Conservation (phyloP, 2,113 vertebrate species). For the Protobothrops mucrosquamatus region DNA sequence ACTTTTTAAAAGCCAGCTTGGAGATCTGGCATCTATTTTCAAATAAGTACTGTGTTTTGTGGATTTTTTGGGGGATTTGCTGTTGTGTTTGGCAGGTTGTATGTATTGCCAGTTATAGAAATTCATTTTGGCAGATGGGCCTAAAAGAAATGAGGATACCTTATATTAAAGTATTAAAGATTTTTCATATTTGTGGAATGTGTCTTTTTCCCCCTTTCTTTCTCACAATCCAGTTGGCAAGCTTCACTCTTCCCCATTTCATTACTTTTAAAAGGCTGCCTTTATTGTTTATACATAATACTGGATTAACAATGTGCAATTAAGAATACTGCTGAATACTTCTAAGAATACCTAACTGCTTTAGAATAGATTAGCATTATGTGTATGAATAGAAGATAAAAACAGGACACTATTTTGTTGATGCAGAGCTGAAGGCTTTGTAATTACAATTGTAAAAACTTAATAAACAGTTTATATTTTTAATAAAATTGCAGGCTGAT, state of each 20-base stretch:
- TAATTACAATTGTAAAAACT: constrained; percentile 32
- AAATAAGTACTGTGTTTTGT: not conserved
- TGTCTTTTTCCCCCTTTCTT: not conserved
- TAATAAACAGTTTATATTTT: constrained; percentile 31
- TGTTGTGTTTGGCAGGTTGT: not conserved
- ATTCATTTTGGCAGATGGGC: not conserved
- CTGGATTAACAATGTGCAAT: constrained; percentile 28
- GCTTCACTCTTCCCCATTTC: constrained; percentile 6
- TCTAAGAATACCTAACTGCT: constrained; percentile 19
- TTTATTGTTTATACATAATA: constrained; percentile 29
- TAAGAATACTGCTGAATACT: constrained; percentile 9
- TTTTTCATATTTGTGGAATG: not conserved
- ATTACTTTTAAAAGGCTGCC: constrained; percentile 21
- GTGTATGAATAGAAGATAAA: not conserved
- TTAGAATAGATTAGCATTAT: constrained; percentile 15
- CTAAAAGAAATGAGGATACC: not conserved
- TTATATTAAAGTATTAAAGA: not conserved
- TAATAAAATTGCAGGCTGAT: constrained; percentile 26
- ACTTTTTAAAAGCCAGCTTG: not conserved
- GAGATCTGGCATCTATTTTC: not conserved
- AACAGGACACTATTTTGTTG: constrained; percentile 5
- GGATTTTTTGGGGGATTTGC: not conserved
- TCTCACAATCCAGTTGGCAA: constrained; percentile 1
- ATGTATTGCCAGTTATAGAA: not conserved
- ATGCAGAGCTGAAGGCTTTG: constrained; percentile 9